Conservation (phyloP, 2,888 invertebrate genomes). For the Pseudanteris insignis region DNA sequence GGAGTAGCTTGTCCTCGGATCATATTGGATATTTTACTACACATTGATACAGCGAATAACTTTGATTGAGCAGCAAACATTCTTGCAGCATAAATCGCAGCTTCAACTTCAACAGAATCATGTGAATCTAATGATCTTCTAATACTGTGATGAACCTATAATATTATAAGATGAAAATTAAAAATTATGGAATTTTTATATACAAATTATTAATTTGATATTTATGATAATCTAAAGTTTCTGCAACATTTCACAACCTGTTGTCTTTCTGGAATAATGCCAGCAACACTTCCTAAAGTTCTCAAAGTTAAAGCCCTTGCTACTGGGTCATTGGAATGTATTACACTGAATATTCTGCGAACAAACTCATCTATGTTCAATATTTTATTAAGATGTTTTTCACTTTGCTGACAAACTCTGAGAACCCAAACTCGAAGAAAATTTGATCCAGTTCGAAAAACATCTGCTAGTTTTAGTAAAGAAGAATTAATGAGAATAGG, state of each 20-base stretch:
- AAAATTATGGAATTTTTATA: too few species aligned
- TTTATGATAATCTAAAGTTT: too few species aligned
- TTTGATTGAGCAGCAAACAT: slow-evolving; percentile 95
- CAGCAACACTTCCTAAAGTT: slow-evolving; percentile 90
- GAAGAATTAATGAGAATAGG: slow-evolving; percentile 97
- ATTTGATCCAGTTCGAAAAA: slow-evolving; percentile 91
- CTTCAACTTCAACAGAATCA: slow-evolving; percentile 94
- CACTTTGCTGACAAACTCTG: slow-evolving; percentile 93
- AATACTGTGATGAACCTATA: slow-evolving; percentile 90
- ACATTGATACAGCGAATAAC: slow-evolving; percentile 95
- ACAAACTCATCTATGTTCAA: slow-evolving; percentile 95
- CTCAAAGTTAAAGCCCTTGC: slow-evolving; percentile 90
- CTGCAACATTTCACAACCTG: slow-evolving; percentile 67
- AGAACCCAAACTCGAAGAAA: slow-evolving; percentile 91
- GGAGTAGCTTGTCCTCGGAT: slow-evolving; percentile 92
- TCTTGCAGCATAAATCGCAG: slow-evolving; percentile 93
- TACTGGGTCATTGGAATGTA: slow-evolving; percentile 96
- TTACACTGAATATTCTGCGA: slow-evolving; percentile 88
- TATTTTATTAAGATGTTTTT: slow-evolving; percentile 95
- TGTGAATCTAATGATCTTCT: slow-evolving; percentile 91
- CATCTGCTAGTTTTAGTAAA: slow-evolving; percentile 91
- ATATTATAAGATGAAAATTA: too few species aligned
- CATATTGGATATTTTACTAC: slow-evolving; percentile 94
- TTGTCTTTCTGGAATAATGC: slow-evolving; percentile 91
- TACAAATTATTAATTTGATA: background rate